These are phyloP conservation scores for Pachyuromys duprasi DNA, from an alignment of 2,797 vertebrate genomes.

Conservation along the genomic window DNA sequence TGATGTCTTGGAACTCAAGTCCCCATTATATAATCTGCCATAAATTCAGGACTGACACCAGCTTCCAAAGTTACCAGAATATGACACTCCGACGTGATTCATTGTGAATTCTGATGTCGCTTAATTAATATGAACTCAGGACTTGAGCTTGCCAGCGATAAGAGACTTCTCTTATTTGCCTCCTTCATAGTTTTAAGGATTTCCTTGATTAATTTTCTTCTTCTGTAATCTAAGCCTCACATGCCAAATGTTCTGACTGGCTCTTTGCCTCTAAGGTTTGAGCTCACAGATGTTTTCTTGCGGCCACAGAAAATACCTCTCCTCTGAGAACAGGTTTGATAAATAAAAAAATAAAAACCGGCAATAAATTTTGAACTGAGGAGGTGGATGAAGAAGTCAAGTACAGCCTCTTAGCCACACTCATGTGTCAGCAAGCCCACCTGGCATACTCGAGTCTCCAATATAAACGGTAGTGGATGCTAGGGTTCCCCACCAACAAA, in stretches of 20 bases:
- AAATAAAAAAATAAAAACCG: slow-evolving; percentile 62
- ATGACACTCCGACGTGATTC: slow-evolving; percentile 69
- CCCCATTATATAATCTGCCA: slow-evolving; percentile 77
- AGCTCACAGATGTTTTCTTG: slow-evolving; percentile 86
- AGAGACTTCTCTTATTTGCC: slow-evolving; percentile 66
- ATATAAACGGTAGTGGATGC: background rate
- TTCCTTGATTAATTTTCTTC: slow-evolving; percentile 82
- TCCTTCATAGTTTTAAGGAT: slow-evolving; percentile 67
- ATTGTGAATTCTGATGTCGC: slow-evolving; percentile 66
- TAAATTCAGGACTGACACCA: slow-evolving; percentile 78
- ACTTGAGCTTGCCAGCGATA: slow-evolving; percentile 64
- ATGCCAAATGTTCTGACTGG: slow-evolving; percentile 83
- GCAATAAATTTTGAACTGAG: slow-evolving; percentile 74
- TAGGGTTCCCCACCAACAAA: slow-evolving; percentile 57
- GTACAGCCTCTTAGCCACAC: background rate
- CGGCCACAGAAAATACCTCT: slow-evolving; percentile 81
- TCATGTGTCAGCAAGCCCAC: background rate
- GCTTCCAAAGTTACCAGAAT: slow-evolving; percentile 64
- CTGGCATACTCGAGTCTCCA: background rate
- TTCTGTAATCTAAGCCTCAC: slow-evolving; percentile 76
- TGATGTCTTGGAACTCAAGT: slow-evolving; percentile 74
- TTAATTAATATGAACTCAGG: slow-evolving; percentile 68
- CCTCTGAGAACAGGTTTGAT: slow-evolving; percentile 78
- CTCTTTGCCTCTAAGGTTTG: slow-evolving; percentile 83
- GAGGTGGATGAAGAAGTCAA: slow-evolving; percentile 66